These are phyloP conservation scores for Fulmarus glacialis DNA, from an alignment of 2,113 vertebrate species.

Conservation along the genomic window DNA sequence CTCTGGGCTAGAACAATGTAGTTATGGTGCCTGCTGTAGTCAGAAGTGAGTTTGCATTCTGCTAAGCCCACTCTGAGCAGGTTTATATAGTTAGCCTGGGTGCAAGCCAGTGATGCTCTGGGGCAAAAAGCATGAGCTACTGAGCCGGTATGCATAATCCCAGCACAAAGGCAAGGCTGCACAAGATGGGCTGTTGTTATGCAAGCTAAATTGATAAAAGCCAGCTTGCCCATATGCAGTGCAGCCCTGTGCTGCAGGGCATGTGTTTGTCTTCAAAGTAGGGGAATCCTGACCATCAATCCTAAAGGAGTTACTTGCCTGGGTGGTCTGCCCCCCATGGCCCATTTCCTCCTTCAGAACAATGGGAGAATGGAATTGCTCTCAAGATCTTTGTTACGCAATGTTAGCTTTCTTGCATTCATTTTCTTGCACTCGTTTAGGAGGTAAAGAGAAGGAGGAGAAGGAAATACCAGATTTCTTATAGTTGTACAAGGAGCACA, in stretches of 20 bases:
- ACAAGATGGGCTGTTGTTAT: background rate
- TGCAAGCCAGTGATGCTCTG: background rate
- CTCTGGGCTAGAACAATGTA: background rate
- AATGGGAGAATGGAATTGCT: background rate
- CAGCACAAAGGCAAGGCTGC: background rate
- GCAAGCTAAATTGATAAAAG: background rate
- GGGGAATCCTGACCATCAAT: background rate
- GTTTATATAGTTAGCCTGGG: background rate
- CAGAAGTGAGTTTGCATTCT: background rate
- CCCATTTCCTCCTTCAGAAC: background rate
- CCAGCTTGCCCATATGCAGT: background rate
- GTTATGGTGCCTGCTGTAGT: background rate
- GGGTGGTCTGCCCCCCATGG: background rate
- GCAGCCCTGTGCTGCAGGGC: background rate
- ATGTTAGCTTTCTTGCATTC: background rate
- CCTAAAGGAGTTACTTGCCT: background rate
- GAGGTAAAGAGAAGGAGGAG: background rate
- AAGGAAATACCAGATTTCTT: background rate
- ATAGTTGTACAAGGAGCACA: background rate
- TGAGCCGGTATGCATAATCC: fast-evolving
- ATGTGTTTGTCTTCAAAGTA: background rate
- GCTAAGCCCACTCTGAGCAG: background rate
- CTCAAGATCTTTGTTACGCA: background rate
- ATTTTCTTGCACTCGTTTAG: background rate
- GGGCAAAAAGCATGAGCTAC: fast-evolving